Base-by-base conservation (phyloP, 2,797 vertebrate species). In the Myotis vivesi region DNA sequence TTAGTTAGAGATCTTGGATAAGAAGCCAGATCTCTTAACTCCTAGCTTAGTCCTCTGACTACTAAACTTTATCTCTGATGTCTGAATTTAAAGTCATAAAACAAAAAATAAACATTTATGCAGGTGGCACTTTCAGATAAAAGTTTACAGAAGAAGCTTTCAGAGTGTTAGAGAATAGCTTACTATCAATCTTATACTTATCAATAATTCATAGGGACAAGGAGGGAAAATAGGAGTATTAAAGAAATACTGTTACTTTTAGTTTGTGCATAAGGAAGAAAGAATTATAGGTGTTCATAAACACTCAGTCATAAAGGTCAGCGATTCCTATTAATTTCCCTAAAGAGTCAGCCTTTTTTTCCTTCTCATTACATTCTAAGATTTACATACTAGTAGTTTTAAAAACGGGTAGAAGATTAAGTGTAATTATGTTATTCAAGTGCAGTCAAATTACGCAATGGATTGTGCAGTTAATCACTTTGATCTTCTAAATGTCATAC, bases 401-500 rank as follows among this genome's bases (percentile, higher is more conserved):
- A 89, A 93, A 89, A 33, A 6, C 22, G 7, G 15, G 38, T 77
- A 49, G 66, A 89, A n/a, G 57, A 89, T 82, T 87, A 92, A 79
- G 33, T 36, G 77, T 90, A 57, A 92, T 95, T 86, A 87, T 86
- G 87, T 92, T 93, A 87, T 51, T 77, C 87, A 93, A 30, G 41
- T 46, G 49, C 80, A 49, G 87, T 87, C 83, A 87, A 84, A 75
- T 79, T 94, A 49, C 5, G 15, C 33, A 92, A 33, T 44, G 36
- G 72, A 44, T 89, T 94, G 71, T 91, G 16, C 79, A 71, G 20
- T 86, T 90, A 95, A 79, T 92, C 73, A 76, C 71, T 85, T 83
- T 75, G 55, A 88, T 87, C 38, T 71, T 55, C 83, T 84, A 86
- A 89, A 95, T 95, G 92, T 85, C 95, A 85, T 91, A 82, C 84